phyloP scores from a whole-genome alignment of 2,888 invertebrate species.

The Agrochola lota region DNA sequence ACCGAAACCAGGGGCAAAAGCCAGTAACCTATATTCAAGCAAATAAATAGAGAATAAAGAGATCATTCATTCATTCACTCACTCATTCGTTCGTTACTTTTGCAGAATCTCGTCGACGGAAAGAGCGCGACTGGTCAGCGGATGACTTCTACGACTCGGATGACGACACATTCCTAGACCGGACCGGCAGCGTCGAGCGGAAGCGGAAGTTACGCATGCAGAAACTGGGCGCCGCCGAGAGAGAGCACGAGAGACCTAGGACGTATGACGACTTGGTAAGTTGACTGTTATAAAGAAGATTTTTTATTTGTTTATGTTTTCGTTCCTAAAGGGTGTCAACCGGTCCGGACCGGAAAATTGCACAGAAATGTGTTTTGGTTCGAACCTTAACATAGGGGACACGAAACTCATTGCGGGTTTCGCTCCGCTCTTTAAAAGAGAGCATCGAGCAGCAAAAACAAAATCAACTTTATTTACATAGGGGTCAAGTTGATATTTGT shows the following conservation, averaged over 20 bases:
- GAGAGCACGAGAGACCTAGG: constrained; percentile 78
- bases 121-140: constrained; percentile 94
- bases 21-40: too few relatives aligned
- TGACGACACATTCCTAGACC: constrained; percentile 98
- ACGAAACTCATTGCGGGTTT: neutral
- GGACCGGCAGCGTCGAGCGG: constrained; percentile 97
- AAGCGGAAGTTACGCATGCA: constrained; percentile 95
- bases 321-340: too few relatives aligned
- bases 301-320: neutral
- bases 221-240: constrained; percentile 90
- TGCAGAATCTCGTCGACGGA: constrained; percentile 95
- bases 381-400: neutral
- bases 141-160: constrained; percentile 98
- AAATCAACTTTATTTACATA: neutral
- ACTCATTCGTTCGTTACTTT: neutral
- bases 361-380: neutral
- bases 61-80: too few relatives aligned
- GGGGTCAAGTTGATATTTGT: neutral
- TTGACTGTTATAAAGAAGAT: neutral
- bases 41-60: too few relatives aligned
- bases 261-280: constrained; percentile 93
- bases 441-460: neutral
- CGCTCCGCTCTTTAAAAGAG: neutral
- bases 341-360: neutral
- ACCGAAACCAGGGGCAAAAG: too few relatives aligned